Conservation (phyloP, 2,888 invertebrate species). For the Deroplatys truncata region DNA sequence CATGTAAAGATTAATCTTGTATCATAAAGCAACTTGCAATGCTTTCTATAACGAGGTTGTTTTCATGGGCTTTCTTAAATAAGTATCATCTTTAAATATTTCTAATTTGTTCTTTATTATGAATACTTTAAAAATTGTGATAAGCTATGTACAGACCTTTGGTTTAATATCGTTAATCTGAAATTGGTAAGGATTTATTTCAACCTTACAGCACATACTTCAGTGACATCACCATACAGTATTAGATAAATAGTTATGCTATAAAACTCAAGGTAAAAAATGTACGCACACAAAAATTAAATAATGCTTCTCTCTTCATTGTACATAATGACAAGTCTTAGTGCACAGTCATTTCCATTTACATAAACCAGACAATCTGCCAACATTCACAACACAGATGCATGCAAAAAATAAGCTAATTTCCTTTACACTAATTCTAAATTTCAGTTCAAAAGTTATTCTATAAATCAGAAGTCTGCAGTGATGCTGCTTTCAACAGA, state of each 20-base stretch:
- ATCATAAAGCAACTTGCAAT: too few species aligned
- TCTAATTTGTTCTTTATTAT: background rate
- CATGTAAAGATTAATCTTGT: too few species aligned
- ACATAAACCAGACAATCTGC: background rate
- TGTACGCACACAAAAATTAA: constrained; percentile 1
- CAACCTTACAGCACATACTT: background rate
- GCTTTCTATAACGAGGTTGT: background rate
- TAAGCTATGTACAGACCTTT: background rate
- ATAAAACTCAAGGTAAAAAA: background rate
- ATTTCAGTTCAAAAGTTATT: background rate
- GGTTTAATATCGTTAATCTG: background rate
- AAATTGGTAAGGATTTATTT: background rate
- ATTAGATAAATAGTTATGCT: background rate
- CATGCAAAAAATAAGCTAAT: constrained; percentile 1
- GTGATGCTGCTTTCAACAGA: background rate
- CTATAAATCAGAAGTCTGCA: background rate
- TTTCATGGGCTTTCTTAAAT: background rate
- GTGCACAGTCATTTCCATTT: background rate
- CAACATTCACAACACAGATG: constrained; percentile 11
- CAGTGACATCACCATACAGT: constrained; percentile 3
- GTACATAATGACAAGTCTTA: background rate
- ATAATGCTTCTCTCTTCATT: background rate
- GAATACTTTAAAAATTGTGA: background rate
- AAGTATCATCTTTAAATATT: background rate
- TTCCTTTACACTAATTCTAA: background rate